Percentiles rank a stretch among this genome's conserved stretches.
Evolutionary conservation across 1,140 invertebrate species (phyloP).

Genomic region (Macrobrachium rosenbergii): DNA sequence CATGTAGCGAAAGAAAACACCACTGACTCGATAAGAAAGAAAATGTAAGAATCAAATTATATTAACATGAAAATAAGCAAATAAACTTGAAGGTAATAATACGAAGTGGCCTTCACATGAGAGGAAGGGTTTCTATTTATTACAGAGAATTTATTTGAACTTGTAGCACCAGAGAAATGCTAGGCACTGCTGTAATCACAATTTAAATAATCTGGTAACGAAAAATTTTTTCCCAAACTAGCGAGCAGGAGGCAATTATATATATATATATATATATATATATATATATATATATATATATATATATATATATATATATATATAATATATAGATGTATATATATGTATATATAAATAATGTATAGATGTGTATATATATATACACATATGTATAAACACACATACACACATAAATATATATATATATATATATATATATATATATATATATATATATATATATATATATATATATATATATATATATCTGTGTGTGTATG

Average conservation of each 20-base stretch:
- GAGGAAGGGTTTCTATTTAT: too few relatives aligned
- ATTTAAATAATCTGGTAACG: too few relatives aligned
- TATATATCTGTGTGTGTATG: not conserved
- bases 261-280: not conserved
- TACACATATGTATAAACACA: not conserved
- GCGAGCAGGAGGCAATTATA: not conserved
- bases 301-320: not conserved
- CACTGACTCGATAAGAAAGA: too few relatives aligned
- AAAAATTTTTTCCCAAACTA: too few relatives aligned
- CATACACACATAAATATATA: not conserved
- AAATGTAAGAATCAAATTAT: too few relatives aligned
- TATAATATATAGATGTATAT: not conserved
- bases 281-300: constrained; percentile 8
- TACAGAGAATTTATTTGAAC: too few relatives aligned
- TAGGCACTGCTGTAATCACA: too few relatives aligned
- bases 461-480: constrained; percentile 14
- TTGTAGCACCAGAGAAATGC: too few relatives aligned
- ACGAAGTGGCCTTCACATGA: too few relatives aligned
- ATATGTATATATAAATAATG: constrained; percentile 5
- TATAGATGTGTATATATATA: not conserved
- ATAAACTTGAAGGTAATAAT: too few relatives aligned
- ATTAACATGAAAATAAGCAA: too few relatives aligned
- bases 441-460: constrained; percentile 10
- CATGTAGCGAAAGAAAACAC: too few relatives aligned
- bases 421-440: not conserved